These are phyloP conservation scores for Narcine bancroftii DNA, from an alignment of 2,113 vertebrate species.

Conservation along the genomic window DNA sequence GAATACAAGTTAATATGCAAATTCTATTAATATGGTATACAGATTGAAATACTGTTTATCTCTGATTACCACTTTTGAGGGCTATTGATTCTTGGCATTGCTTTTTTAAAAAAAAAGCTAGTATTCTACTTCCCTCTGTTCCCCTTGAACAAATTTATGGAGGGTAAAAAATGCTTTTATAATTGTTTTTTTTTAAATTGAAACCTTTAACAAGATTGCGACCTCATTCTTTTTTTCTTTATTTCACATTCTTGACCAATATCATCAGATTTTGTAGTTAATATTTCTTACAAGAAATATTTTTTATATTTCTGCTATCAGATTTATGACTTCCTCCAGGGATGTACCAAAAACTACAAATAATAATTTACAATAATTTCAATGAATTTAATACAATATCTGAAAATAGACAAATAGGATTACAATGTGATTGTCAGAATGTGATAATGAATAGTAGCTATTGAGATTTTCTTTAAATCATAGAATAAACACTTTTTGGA, in stretches of 20 bases:
- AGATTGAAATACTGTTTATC: background rate
- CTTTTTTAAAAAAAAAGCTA: background rate
- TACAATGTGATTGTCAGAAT: background rate
- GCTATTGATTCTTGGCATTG: background rate
- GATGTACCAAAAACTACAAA: no score
- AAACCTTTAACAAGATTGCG: no score
- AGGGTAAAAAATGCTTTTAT: no score
- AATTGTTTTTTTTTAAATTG: no score
- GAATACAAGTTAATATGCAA: background rate
- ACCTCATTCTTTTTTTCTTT: no score
- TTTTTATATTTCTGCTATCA: no score
- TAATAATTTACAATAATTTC: no score
- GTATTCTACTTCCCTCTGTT: background rate
- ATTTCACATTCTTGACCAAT: no score
- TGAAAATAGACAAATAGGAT: background rate
- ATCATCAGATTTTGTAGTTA: no score
- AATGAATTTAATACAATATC: background rate
- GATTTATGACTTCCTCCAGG: no score
- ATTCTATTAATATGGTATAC: background rate
- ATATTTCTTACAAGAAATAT: no score
- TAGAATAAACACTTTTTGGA: background rate
- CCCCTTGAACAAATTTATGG: background rate
- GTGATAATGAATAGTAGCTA: background rate
- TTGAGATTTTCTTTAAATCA: background rate
- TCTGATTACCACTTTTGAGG: background rate